Base-by-base conservation (phyloP, 2,113 vertebrate species). In the Cromileptes altivelis region DNA sequence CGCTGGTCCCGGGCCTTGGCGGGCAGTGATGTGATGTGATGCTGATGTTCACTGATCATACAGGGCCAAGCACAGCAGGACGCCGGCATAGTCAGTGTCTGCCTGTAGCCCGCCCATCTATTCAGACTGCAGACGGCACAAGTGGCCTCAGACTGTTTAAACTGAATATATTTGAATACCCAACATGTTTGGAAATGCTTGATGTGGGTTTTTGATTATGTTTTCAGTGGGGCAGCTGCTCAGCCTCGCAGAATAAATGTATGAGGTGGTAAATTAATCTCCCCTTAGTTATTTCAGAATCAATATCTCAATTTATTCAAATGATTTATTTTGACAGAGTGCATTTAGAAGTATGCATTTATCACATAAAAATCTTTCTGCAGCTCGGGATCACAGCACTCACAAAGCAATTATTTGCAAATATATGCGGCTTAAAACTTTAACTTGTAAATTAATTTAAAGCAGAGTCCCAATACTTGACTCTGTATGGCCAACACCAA, bases 41-140 rank as follows among this genome's bases (percentile, higher is more conserved):
- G 78, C 82, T 86, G 89, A 87, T 88, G 84, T 84, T 86, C 4
- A 4, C 86, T 85, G 81, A 81, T 90, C 79, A 70, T 23, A 89
- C 71, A 53, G 58, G 60, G 69, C 62, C 70, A 62, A 82, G 64
- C 80, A 7, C 86, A 85, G 86, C 56, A 4, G 76, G 81, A 70
- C 14, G 3, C 42, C 18, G 55, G 68, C 18, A 1, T 50, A 65
- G 62, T 10, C 65, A 12, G 12, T 14, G 81, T 83, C 74, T 84
- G 56, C 75, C 82, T 73, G 77, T 53, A 60, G 61, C 27, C 49
- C 27, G 30, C 75, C 58, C n/a, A 19, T 70, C 69, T 73, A 52
- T 47, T 78, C 70, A 78, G n/a, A 67, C 57, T n/a, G 9, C 74
- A 64, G 49, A 40, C 74, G 15, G 49, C 72, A 62, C 17, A 56